Base-by-base conservation (phyloP, 2,113 vertebrate genomes). In the Pygoscelis adeliae region DNA sequence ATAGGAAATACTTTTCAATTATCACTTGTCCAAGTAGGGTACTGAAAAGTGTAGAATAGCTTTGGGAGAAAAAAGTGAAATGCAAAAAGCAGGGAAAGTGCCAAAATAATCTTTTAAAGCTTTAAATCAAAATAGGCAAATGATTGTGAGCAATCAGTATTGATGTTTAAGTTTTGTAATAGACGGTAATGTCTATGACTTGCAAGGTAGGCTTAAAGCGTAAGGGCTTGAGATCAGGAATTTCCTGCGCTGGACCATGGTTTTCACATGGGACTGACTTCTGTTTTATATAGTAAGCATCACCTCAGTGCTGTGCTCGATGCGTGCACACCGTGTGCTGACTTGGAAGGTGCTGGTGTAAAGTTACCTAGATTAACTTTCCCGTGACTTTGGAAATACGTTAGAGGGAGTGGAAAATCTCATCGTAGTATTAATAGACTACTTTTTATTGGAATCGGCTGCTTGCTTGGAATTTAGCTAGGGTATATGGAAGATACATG, bases 261-360 rank as follows among this genome's bases (percentile, higher is more conserved):
- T 32, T 93, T 94, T 79, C 36, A 29, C 6, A 0, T 15, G 34
- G 36, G 21, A 40, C 29, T 62, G 19, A 3, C 0, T 44, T 81
- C 15, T 88, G 18, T 8, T 78, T 49, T 15, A 21, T 27, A 9
- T 16, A 38, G 25, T 11, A 27, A 72, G 2, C n/a, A 25, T 36
- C n/a, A 32, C 15, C 56, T 69, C 22, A 38, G 20, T 20, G 11
- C 46, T 32, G 27, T 8, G 13, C 32, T 67, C 2, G 1, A n/a
- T 22, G 4, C 0, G 1, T 50, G 21, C 22, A 15, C 6, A 0
- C 13, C 2, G 0, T 70, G 53, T 62, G 25, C 32, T 72, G 52
- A 16, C 38, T 52, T 78, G 17, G 23, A 83, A 61, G 49, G 8
- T 34, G 62, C 36, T 85, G 38, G 3, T n/a, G 9, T 47, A 16